Conservation (phyloP, 2,113 vertebrate genomes). For the Psephotus haematonotus region DNA sequence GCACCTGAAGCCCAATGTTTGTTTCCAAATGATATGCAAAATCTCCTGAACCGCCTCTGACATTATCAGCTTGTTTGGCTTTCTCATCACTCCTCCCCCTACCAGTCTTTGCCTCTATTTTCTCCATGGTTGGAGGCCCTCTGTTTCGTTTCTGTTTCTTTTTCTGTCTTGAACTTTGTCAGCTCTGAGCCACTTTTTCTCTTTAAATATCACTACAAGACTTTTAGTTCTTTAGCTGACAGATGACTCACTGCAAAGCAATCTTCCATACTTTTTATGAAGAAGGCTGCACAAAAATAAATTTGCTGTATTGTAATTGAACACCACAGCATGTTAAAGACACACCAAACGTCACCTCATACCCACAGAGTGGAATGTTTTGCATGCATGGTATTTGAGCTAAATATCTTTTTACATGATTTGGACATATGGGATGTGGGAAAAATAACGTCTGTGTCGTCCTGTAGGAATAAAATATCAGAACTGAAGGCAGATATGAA, state of each 20-base stretch:
- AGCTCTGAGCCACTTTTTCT: slow-evolving; percentile 49
- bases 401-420: slow-evolving; percentile 39
- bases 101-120: slow-evolving; percentile 27
- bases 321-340: slow-evolving; percentile 32
- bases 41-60: neutral
- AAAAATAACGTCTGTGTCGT: slow-evolving; percentile 36
- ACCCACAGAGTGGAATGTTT: slow-evolving; percentile 33
- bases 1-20: neutral
- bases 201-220: slow-evolving; percentile 61
- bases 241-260: slow-evolving; percentile 65
- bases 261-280: slow-evolving; percentile 46
- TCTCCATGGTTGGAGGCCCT: neutral
- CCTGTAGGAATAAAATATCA: slow-evolving; percentile 40
- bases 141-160: slow-evolving; percentile 45
- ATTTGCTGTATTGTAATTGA: slow-evolving; percentile 53
- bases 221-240: slow-evolving; percentile 47
- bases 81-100: slow-evolving; percentile 2
- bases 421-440: slow-evolving; percentile 61
- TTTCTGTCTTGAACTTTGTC: slow-evolving; percentile 54
- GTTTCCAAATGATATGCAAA: neutral
- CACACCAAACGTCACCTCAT: slow-evolving; percentile 7
- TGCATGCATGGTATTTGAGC: slow-evolving; percentile 7
- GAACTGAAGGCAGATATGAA: slow-evolving; percentile 40
- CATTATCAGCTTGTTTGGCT: neutral
- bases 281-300: slow-evolving; percentile 57